These are phyloP conservation scores for Coregonus sp. DNA, from an alignment of 2,797 vertebrate genomes.

Conservation along the genomic window DNA sequence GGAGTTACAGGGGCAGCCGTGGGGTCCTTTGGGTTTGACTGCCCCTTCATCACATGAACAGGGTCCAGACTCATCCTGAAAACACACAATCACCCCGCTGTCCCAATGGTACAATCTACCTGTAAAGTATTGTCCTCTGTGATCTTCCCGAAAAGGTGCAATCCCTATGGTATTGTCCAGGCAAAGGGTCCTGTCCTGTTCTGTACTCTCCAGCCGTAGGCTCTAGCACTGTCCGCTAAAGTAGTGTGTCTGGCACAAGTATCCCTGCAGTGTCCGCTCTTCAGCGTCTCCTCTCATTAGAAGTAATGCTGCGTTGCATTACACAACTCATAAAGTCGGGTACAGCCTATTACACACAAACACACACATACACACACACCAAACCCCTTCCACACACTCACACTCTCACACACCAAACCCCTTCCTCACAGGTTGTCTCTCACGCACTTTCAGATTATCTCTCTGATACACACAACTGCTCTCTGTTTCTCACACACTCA, in stretches of 20 bases:
- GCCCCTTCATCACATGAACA: conserved; percentile 72
- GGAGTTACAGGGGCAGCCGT: conserved; percentile 42
- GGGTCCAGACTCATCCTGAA: conserved; percentile 79
- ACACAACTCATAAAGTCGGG: background rate
- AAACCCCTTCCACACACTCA: conserved; percentile 6
- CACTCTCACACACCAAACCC: background rate
- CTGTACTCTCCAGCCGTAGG: background rate
- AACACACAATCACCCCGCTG: conserved; percentile 45
- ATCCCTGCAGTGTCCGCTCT: background rate
- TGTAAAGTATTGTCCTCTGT: background rate
- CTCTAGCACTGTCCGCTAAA: background rate
- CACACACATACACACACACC: conserved; percentile 2
- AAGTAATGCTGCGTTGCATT: conserved; percentile 25
- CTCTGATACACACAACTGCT: background rate
- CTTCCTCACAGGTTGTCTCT: background rate
- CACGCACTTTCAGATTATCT: background rate
- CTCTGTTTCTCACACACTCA: conserved; percentile 1
- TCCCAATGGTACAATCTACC: conserved; percentile 11
- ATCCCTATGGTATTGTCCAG: no score
- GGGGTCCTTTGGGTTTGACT: conserved; percentile 57
- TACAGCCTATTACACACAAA: background rate
- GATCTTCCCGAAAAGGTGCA: background rate
- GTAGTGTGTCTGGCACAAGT: background rate
- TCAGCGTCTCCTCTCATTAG: conserved; percentile 24
- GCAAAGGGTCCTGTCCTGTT: background rate